A percentile compares a stretch with the other conserved stretches of the same genome.
These are phyloP conservation scores for Ctenodactylus gundi DNA, from an alignment of 2,113 vertebrate species.

Conservation along the genomic window DNA sequence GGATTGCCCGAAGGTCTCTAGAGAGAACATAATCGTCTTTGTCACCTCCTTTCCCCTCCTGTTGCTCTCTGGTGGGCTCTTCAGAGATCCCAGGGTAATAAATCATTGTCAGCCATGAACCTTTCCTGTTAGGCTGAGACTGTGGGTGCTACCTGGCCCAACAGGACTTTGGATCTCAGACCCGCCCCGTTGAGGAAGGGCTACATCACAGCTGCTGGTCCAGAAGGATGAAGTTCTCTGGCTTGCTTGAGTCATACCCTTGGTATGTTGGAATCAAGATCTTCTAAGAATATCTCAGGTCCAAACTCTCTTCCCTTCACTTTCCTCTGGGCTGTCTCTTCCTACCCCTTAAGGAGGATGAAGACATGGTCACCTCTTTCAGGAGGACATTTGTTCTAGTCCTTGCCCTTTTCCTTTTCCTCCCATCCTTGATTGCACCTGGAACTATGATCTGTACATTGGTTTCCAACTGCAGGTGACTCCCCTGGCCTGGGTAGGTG, in stretches of 20 bases:
- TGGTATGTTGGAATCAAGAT: background rate
- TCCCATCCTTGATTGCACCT: background rate
- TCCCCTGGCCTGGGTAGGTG: no score
- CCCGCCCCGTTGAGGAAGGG: background rate
- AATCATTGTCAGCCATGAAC: background rate
- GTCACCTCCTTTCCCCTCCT: background rate
- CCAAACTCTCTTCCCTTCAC: background rate
- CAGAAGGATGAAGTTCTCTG: background rate
- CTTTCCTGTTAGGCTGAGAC: background rate
- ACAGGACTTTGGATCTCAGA: slow-evolving; percentile 51
- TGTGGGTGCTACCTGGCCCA: background rate
- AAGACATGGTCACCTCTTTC: background rate
- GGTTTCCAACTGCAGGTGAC: background rate
- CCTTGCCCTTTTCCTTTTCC: background rate
- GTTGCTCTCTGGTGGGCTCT: background rate
- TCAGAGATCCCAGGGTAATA: background rate
- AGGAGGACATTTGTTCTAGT: background rate
- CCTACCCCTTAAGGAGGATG: background rate
- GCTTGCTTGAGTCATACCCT: background rate
- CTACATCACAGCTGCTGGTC: background rate
- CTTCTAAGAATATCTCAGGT: background rate
- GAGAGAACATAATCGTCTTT: background rate
- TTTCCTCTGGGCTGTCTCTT: background rate
- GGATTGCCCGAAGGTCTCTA: background rate
- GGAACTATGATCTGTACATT: background rate